Conservation (phyloP, 2,888 invertebrate species). For the Melanostoma scalare region DNA sequence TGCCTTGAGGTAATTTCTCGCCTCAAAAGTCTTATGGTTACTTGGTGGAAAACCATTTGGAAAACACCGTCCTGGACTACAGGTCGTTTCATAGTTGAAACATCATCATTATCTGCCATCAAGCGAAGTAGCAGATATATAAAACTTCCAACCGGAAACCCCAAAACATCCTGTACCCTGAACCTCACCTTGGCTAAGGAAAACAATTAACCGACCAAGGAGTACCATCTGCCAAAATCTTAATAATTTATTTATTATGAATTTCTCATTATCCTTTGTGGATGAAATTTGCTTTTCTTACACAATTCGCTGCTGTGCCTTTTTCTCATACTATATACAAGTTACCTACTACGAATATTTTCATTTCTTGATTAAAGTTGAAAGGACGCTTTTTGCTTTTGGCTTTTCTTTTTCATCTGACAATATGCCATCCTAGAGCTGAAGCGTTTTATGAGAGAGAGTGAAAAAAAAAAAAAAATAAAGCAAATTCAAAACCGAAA, state of each 20-base stretch:
- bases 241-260: slow-evolving; percentile 73
- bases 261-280: slow-evolving; percentile 71
- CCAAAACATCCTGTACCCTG: slow-evolving; percentile 34
- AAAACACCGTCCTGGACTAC: slow-evolving; percentile 41
- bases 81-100: slow-evolving; percentile 45
- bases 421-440: slow-evolving; percentile 27
- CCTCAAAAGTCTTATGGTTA: slow-evolving; percentile 66
- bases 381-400: slow-evolving; percentile 29
- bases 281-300: slow-evolving; percentile 58
- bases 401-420: slow-evolving; percentile 9
- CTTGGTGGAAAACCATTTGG: slow-evolving; percentile 62
- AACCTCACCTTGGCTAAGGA: slow-evolving; percentile 42
- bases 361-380: slow-evolving; percentile 43
- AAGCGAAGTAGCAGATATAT: slow-evolving; percentile 47
- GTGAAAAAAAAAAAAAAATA: not conserved
- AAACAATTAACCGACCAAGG: slow-evolving; percentile 69
- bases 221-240: slow-evolving; percentile 73
- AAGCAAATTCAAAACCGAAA: slow-evolving; percentile 17
- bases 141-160: slow-evolving; percentile 53
- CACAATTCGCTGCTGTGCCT: slow-evolving; percentile 1
- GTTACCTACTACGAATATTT: not conserved
- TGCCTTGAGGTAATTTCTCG: slow-evolving; percentile 57
- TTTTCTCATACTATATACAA: not conserved
- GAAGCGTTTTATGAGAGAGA: not conserved
- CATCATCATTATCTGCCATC: slow-evolving; percentile 70